phyloP scores from a whole-genome alignment of 1,140 invertebrate genomes.

The Dreissena rostriformis region DNA sequence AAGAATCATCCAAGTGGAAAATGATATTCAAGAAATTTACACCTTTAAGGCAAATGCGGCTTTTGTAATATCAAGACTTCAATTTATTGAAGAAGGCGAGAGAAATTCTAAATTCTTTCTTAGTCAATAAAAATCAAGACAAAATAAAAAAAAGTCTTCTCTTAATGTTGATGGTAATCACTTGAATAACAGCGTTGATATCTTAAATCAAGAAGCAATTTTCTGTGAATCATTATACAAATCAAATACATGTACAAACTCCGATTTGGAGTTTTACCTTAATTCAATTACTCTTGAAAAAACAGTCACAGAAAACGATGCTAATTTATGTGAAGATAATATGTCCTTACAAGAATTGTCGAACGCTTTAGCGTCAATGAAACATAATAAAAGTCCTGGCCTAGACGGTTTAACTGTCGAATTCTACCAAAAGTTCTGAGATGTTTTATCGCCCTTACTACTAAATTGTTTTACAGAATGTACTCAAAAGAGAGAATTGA shows the following conservation, averaged over 20 bases:
- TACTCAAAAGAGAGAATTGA: conserved; percentile 19
- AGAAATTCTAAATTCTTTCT: conserved; percentile 35
- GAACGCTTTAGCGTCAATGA: neutral
- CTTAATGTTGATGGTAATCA: neutral
- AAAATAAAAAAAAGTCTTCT: conserved; percentile 1
- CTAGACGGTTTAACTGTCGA: conserved; percentile 2
- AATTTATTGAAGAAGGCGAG: conserved; percentile 22
- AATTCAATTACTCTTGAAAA: neutral
- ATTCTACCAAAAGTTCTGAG: conserved; percentile 30
- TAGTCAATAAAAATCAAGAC: conserved; percentile 32
- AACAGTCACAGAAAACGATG: neutral
- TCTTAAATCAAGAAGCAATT: neutral
- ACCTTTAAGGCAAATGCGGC: conserved; percentile 8
- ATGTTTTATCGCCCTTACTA: conserved; percentile 6
- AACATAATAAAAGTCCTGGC: conserved; percentile 8
- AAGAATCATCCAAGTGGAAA: neutral
- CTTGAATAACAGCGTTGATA: neutral
- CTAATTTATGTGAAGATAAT: conserved; percentile 6
- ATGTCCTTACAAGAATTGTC: neutral
- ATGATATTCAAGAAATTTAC: too few relatives aligned
- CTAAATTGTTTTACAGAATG: conserved; percentile 12
- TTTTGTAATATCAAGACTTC: conserved; percentile 10
- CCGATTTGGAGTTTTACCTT: neutral
- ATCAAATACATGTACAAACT: neutral
- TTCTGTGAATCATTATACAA: conserved; percentile 23